Evolutionary conservation across 2,888 invertebrate genomes (phyloP).

Genomic region (Latrodectus elegans): DNA sequence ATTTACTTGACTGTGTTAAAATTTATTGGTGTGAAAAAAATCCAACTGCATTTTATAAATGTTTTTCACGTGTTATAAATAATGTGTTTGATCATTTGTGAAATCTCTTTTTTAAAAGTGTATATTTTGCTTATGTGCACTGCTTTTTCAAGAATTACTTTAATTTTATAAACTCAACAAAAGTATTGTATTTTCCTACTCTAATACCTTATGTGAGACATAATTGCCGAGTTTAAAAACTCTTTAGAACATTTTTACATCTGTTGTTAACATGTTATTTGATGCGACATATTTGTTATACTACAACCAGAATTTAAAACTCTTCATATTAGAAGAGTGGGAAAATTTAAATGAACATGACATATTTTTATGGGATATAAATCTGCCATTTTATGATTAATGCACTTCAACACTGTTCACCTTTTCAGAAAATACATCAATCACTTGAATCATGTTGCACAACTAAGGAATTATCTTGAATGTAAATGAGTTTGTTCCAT

Average conservation of each 20-base stretch:
- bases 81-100: conserved; percentile 30
- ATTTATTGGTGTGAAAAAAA: conserved; percentile 48
- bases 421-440: too few species aligned
- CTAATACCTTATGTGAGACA: conserved; percentile 37
- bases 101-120: conserved; percentile 52
- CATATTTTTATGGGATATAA: conserved; percentile 46
- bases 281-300: conserved; percentile 46
- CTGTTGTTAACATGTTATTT: conserved; percentile 51
- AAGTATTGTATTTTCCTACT: conserved; percentile 64
- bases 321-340: not conserved
- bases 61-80: conserved; percentile 53
- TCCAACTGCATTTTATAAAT: conserved; percentile 58
- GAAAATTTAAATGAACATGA: conserved; percentile 8
- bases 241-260: conserved; percentile 63
- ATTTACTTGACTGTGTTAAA: conserved; percentile 31
- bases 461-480: too few species aligned
- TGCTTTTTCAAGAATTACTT: conserved; percentile 61
- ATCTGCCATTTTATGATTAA: conserved; percentile 25
- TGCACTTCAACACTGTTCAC: conserved; percentile 27
- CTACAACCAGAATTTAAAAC: conserved; percentile 25
- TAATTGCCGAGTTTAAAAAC: conserved; percentile 31
- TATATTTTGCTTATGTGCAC: conserved; percentile 66
- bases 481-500: too few species aligned
- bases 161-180: conserved; percentile 48
- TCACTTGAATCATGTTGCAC: too few species aligned